Evolutionary conservation across 1,140 invertebrate genomes (phyloP).

Genomic region (Matsumurasca onukii): DNA sequence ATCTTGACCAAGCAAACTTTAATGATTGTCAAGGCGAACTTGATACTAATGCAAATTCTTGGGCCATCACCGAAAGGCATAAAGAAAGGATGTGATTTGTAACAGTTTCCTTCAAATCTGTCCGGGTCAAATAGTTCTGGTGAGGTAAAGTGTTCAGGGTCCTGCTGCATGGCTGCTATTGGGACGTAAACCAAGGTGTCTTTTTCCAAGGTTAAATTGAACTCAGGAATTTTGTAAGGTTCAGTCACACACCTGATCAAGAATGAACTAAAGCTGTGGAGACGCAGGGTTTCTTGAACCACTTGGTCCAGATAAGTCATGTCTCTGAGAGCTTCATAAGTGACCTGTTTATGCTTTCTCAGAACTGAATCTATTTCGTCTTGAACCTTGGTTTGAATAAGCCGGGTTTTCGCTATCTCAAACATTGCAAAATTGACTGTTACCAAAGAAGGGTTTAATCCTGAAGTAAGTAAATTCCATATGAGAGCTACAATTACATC

Average conservation of each 20-base stretch:
- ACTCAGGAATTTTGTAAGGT: conserved; percentile 56
- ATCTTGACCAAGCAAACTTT: conserved; percentile 4
- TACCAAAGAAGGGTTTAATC: not conserved
- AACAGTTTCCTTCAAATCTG: conserved; percentile 55
- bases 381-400: not conserved
- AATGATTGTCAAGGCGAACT: not conserved
- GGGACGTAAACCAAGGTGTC: conserved; percentile 47
- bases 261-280: not conserved
- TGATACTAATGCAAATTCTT: conserved; percentile 55
- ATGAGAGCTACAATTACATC: not conserved
- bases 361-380: not conserved
- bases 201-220: conserved; percentile 56
- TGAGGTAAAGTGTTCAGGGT: conserved; percentile 57
- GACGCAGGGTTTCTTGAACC: conserved; percentile 4
- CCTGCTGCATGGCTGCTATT: conserved; percentile 47
- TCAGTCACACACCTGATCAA: conserved; percentile 44
- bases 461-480: not conserved
- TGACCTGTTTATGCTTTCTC: not conserved
- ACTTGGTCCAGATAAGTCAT: conserved; percentile 7
- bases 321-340: conserved; percentile 21
- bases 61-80: conserved; percentile 48
- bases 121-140: conserved; percentile 67
- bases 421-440: conserved; percentile 3
- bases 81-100: conserved; percentile 48
- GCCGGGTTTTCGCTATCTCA: conserved; percentile 5